phyloP scores from a whole-genome alignment of 2,113 vertebrate species.

The Micronycteris hirsuta region DNA sequence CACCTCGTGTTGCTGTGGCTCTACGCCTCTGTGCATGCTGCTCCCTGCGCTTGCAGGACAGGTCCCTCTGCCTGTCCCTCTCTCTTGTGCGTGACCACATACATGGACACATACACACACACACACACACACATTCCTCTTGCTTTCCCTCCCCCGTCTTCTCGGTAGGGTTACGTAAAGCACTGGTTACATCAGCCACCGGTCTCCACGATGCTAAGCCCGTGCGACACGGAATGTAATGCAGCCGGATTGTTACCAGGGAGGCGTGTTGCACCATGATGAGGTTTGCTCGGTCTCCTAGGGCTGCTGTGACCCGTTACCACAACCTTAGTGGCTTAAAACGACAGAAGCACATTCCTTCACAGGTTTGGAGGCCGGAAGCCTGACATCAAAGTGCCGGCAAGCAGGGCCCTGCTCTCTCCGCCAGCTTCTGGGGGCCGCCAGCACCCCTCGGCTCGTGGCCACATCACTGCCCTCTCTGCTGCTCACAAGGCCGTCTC shows the following conservation, averaged over 20 bases:
- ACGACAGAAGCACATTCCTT: not conserved
- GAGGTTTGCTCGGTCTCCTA: not conserved
- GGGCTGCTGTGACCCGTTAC: no score
- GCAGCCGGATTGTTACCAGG: accelerated
- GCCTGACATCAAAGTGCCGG: accelerated
- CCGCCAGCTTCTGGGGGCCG: not conserved
- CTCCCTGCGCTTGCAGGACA: accelerated
- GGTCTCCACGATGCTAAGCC: accelerated
- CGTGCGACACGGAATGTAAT: accelerated
- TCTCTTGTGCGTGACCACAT: accelerated
- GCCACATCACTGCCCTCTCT: not conserved
- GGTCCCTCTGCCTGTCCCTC: accelerated
- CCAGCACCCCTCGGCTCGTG: not conserved
- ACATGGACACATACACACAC: not conserved
- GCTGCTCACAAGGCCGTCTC: accelerated
- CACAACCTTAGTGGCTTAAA: not conserved
- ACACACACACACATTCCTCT: not conserved
- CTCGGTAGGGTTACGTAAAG: not conserved
- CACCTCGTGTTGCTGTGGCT: accelerated
- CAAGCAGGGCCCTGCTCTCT: accelerated
- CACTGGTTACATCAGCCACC: accelerated
- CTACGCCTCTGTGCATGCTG: not conserved
- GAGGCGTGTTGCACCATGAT: accelerated
- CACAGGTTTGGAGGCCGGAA: accelerated
- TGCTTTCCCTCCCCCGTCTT: not conserved